Percentiles rank a stretch among this genome's conserved stretches.
Evolutionary conservation across 64 coral and sea anemone genomes (phyloP).

Genomic region (Orbicella faveolata): DNA sequence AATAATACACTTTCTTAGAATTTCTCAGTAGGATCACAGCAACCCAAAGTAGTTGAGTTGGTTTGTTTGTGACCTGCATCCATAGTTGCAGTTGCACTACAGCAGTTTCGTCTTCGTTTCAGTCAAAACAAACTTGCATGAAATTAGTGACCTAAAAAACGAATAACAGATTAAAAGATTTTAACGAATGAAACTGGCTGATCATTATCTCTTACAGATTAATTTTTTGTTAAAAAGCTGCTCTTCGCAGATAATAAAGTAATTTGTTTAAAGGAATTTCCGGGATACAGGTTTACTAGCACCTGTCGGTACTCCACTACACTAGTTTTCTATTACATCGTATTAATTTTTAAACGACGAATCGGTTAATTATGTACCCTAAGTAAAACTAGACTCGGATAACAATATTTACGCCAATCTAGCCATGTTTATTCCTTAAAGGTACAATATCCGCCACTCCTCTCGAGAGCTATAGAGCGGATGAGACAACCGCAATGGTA

Average conservation of each 20-base stretch:
- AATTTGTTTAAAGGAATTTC: not conserved
- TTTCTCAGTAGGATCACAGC: too few relatives aligned
- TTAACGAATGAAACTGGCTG: too few relatives aligned
- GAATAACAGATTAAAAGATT: too few relatives aligned
- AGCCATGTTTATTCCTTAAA: not conserved
- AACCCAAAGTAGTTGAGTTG: too few relatives aligned
- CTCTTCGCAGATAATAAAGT: not conserved
- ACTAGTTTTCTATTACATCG: not conserved
- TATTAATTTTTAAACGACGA: conserved; percentile 2
- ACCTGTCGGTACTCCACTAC: not conserved
- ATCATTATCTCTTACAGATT: too few relatives aligned
- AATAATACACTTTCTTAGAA: too few relatives aligned
- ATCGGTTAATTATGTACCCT: conserved; percentile 5
- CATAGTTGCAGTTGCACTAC: too few relatives aligned
- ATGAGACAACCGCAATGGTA: not conserved
- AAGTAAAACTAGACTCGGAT: not conserved
- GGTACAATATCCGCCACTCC: not conserved
- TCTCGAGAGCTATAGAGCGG: not conserved
- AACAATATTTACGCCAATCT: not conserved
- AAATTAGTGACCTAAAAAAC: too few relatives aligned
- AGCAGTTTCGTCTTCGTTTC: too few relatives aligned
- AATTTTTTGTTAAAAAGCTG: not conserved
- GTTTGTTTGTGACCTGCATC: too few relatives aligned
- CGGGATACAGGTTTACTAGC: not conserved
- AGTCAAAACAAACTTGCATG: too few relatives aligned